Evolutionary conservation across 1,140 invertebrate species (phyloP), one percentile per base, ranked within the genome.

Genomic region (Aphelenchoides besseyi): DNA sequence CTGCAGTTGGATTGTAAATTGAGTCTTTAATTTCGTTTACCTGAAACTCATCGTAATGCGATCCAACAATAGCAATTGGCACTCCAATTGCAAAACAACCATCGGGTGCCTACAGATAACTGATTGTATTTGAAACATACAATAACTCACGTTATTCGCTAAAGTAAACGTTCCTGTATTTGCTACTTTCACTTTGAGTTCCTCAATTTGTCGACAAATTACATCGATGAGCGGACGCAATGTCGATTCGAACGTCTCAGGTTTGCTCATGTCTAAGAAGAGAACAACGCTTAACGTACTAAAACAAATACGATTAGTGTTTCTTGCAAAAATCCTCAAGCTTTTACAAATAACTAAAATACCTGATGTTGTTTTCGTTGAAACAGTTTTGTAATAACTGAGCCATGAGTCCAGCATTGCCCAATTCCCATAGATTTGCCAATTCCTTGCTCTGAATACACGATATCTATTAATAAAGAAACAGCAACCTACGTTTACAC

Each of bases 41-140:
- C 67, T 71, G 70, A 68, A 71, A 63, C 41, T 71, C 59, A 26
- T 70, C 70, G n/a, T 63, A 71, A 30, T 67, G 53, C 12, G 48
- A 33, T 18, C 37, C 62, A n/a, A 71, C 70, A 8, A 66, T 53
- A 2, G 59, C 48, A 0, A 71, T 69, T 30, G 35, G 70, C 32
- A 66, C 54, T 5, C 35, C 48, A 37, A 69, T 69, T n/a, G 59
- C 33, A 37, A 16, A 28, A 33, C 62, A 71, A 35, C 70, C 62
- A 16, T 29, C 48, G 12, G 30, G 23, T 2, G 37, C 70, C 16
- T 66, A 68, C 62, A 36, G 8, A 57, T 41, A 1, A 36, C 23
- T 3, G 55, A 33, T 36, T 35, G 61, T n/a, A 41, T 35, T 8
- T 5, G 5, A 52, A 66, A 29, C 63, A 36, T 3, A 26, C 12